Conservation (phyloP, 2,888 invertebrate genomes). For the Yponomeuta cagnagella region DNA sequence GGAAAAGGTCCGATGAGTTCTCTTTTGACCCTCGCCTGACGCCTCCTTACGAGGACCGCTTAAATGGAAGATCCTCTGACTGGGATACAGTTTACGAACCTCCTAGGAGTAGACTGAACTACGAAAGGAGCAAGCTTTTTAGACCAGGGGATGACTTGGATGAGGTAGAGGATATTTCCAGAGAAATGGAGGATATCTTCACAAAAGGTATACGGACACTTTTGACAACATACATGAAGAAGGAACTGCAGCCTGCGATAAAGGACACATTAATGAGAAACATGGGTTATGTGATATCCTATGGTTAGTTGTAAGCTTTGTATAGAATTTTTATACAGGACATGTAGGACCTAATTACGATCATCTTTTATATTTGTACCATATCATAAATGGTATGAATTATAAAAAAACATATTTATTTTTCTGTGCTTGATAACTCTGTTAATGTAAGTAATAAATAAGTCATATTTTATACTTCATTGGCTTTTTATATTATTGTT, state of each 20-base stretch:
- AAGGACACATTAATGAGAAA: constrained; percentile 91
- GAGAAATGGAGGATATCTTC: constrained; percentile 90
- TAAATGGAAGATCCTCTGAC: constrained; percentile 43
- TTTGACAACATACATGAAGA: constrained; percentile 88
- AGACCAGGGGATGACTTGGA: constrained; percentile 73
- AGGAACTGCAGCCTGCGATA: constrained; percentile 87
- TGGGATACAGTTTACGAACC: constrained; percentile 59
- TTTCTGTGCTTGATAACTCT: too few relatives aligned
- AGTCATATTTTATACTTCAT: not conserved
- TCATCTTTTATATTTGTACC: too few relatives aligned
- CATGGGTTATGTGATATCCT: constrained; percentile 91
- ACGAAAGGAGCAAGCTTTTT: constrained; percentile 66
- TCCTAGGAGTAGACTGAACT: constrained; percentile 47
- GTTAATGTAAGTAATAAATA: too few relatives aligned
- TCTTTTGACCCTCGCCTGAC: constrained; percentile 52
- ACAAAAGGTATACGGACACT: constrained; percentile 88
- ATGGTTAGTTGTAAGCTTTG: constrained; percentile 73
- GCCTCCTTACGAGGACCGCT: constrained; percentile 29
- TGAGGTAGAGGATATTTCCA: constrained; percentile 80
- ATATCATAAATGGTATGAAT: too few relatives aligned
- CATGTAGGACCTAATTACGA: not conserved
- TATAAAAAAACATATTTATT: too few relatives aligned
- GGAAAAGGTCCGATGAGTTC: constrained; percentile 59
- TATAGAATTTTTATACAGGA: not conserved
- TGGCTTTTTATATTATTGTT: not conserved